These are phyloP conservation scores for Pseudomyrmex pallidus DNA, from an alignment of 1,140 invertebrate genomes.

Conservation along the genomic window DNA sequence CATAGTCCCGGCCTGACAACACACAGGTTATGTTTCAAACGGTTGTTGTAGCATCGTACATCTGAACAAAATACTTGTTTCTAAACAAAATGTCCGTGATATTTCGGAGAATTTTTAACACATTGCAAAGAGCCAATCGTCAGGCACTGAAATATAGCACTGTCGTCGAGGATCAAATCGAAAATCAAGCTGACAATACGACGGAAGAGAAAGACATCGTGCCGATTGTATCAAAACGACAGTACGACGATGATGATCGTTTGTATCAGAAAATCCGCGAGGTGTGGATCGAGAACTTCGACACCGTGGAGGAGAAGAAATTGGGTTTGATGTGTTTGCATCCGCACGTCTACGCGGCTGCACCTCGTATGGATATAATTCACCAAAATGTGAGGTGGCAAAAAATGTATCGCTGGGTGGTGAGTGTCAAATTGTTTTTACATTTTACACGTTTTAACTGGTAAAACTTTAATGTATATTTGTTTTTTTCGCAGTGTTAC, in stretches of 20 bases:
- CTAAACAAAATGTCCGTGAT: conserved; percentile 66
- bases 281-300: conserved; percentile 96
- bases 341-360: conserved; percentile 93
- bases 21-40: background rate
- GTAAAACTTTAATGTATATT: background rate
- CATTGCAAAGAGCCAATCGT: conserved; percentile 61
- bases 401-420: conserved; percentile 91
- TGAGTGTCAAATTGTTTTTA: conserved; percentile 81
- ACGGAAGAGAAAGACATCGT: conserved; percentile 15
- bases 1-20: too few species aligned
- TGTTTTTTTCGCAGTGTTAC: conserved; percentile 85
- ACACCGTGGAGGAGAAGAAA: conserved; percentile 92
- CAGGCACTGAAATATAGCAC: conserved; percentile 71
- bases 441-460: background rate
- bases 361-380: conserved; percentile 95
- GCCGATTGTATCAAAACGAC: conserved; percentile 74
- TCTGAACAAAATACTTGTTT: background rate
- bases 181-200: too few species aligned
- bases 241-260: conserved; percentile 64
- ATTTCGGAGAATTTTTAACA: conserved; percentile 65
- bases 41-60: background rate
- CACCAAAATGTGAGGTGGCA: conserved; percentile 97
- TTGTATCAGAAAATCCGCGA: conserved; percentile 89
- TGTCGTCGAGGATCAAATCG: conserved; percentile 9
- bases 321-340: conserved; percentile 94